These are phyloP conservation scores for Macrophya annulata DNA, from an alignment of 2,888 invertebrate genomes.

Conservation along the genomic window DNA sequence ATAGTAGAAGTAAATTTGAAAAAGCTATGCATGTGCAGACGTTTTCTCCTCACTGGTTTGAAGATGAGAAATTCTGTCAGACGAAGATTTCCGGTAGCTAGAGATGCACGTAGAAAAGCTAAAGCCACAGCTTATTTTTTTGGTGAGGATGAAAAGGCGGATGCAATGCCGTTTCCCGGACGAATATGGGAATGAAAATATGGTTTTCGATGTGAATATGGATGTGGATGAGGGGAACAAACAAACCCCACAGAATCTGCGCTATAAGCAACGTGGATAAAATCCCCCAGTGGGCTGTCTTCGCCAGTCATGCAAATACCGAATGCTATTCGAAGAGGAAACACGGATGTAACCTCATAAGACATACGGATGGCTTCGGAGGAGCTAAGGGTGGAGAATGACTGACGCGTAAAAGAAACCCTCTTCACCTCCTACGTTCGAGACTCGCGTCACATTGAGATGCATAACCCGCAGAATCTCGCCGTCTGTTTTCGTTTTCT, in stretches of 20 bases:
- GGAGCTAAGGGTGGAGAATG: neutral
- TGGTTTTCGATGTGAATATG: neutral
- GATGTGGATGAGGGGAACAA: constrained; percentile 4
- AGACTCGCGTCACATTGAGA: constrained; percentile 25
- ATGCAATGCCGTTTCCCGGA: constrained; percentile 3
- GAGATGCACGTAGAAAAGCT: constrained; percentile 3
- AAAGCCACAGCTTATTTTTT: constrained; percentile 48
- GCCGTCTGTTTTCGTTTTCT: constrained; percentile 2
- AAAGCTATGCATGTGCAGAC: neutral
- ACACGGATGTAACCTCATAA: constrained; percentile 28
- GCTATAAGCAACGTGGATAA: constrained; percentile 32
- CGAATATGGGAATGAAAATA: neutral
- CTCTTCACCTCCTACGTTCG: neutral
- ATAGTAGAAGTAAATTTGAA: neutral
- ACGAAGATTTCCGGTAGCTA: neutral
- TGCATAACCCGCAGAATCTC: neutral
- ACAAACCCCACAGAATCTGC: neutral
- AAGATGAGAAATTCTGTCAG: constrained; percentile 16
- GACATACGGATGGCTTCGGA: neutral
- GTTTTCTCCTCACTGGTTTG: neutral
- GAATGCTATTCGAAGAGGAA: constrained; percentile 49
- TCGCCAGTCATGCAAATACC: constrained; percentile 47
- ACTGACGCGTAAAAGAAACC: constrained; percentile 32
- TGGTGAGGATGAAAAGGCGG: neutral
- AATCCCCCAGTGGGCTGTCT: constrained; percentile 17